Base-by-base conservation (phyloP, 2,113 vertebrate species). In the Neotragus moschatus region DNA sequence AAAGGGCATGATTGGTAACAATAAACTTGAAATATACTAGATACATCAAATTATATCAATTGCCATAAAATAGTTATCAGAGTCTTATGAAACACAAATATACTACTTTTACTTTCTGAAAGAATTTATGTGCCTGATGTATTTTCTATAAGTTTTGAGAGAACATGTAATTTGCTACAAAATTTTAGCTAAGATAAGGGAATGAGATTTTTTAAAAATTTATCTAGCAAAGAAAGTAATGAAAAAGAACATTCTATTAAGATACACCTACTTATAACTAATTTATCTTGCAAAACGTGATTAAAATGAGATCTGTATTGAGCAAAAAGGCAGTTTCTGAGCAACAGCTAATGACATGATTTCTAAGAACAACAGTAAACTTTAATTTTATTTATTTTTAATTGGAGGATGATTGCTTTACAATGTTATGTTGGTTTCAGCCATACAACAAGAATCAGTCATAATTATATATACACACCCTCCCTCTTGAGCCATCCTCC, bases 311-410 rank as follows among this genome's bases (percentile, higher is more conserved):
- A 91, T 47, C 58, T 97, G 90, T 92, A 56, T 17, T 84, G 79
- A 77, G 95, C 58, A 90, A 96, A 98, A 98, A 85, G 61, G 82
- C 73, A 94, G 96, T 97, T 97, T 98, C 97, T 90, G 98, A 96
- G 98, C 96, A 98, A 98, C 93, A 92, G 23, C 45, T 96, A 73
- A 95, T 87, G 96, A 96, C 36, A 97, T 66, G 93, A 97, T 95
- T 97, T 91, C 88, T 95, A 94, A 82, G 11, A 60, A 95, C 88
- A 92, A 56, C 14, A 90, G 87, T 94, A 98, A 26, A 88, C 88
- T 70, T 39, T 70, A 39, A 70, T 70, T 70, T 70, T 39, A 70
- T 39, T 73, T 73, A 36, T 39, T 23, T 73, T 73, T 39, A 39
- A 73, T 39, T 39, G 66, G 66, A 25, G 36, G 36, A 39, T 73